Conservation (phyloP, 2,797 vertebrate species). For the Coreius guichenoti region DNA sequence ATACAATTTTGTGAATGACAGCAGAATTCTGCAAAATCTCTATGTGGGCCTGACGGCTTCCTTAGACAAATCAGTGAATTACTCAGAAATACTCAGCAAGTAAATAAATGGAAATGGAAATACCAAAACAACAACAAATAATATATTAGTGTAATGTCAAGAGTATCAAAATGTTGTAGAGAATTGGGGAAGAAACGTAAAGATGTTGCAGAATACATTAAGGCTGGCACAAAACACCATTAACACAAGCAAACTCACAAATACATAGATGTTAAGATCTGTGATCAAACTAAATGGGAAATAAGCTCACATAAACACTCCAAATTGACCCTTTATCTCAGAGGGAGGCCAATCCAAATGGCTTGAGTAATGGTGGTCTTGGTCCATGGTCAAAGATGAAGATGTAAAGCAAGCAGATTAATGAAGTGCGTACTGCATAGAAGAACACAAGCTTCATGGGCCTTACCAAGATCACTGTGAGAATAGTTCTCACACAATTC, state of each 20-base stretch:
- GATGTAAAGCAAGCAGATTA: constrained; percentile 2
- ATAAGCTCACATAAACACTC: constrained; percentile 15
- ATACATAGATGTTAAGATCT: not conserved
- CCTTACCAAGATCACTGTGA: not conserved
- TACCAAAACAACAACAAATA: constrained; percentile 20
- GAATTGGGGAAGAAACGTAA: not conserved
- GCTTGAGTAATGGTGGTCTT: not conserved
- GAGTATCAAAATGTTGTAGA: not conserved
- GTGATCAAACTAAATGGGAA: constrained; percentile 11
- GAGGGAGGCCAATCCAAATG: not conserved
- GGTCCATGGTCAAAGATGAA: constrained; percentile 28
- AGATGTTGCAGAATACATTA: constrained; percentile 16
- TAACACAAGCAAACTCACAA: not conserved
- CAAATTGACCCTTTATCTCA: constrained; percentile 6
- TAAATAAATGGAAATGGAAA: constrained; percentile 13
- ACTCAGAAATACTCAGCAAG: not conserved
- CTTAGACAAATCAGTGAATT: constrained; percentile 4
- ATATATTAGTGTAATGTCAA: constrained; percentile 1
- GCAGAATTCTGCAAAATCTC: not conserved
- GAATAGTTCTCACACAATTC: not conserved
- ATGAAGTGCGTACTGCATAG: constrained; percentile 21
- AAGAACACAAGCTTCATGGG: not conserved
- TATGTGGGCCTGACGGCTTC: not conserved
- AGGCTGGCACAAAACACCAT: constrained; percentile 34
- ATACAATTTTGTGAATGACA: not conserved